Conservation (phyloP, 2,888 invertebrate species). For the Cotesia congregata region DNA sequence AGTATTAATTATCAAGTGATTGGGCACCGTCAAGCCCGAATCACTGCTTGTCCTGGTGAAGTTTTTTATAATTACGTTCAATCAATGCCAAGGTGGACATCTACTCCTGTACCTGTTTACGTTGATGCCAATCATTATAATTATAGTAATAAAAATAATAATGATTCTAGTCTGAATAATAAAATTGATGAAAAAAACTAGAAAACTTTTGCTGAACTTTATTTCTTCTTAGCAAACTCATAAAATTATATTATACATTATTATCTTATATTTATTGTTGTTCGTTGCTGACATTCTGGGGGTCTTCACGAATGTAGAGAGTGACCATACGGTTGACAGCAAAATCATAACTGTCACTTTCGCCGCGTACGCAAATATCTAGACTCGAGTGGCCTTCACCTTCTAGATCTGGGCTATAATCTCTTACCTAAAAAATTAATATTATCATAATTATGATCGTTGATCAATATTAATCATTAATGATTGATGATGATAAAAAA, state of each 20-base stretch:
- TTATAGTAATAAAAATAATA: slow-evolving; percentile 13
- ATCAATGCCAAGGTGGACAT: slow-evolving; percentile 62
- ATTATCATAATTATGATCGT: slow-evolving; percentile 1
- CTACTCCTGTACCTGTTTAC: slow-evolving; percentile 47
- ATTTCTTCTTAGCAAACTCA: no score
- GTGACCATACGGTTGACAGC: slow-evolving; percentile 71
- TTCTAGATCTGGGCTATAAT: slow-evolving; percentile 67
- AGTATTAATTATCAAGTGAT: slow-evolving; percentile 58
- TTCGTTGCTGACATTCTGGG: no score
- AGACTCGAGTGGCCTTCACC: slow-evolving; percentile 68
- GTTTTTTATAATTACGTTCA: slow-evolving; percentile 64
- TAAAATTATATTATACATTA: no score
- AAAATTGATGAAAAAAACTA: no score
- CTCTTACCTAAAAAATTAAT: slow-evolving; percentile 63
- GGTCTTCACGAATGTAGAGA: slow-evolving; percentile 48
- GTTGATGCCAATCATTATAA: neutral
- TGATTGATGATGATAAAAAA: neutral
- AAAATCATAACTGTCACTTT: slow-evolving; percentile 72
- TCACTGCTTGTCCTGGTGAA: slow-evolving; percentile 68
- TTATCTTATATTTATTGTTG: no score
- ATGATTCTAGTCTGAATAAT: no score
- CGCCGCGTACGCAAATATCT: slow-evolving; percentile 72
- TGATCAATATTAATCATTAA: neutral
- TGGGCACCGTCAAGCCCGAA: slow-evolving; percentile 66
- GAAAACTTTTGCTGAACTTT: no score